Conservation (phyloP, 2,888 invertebrate genomes). For the Drosophila recens region DNA sequence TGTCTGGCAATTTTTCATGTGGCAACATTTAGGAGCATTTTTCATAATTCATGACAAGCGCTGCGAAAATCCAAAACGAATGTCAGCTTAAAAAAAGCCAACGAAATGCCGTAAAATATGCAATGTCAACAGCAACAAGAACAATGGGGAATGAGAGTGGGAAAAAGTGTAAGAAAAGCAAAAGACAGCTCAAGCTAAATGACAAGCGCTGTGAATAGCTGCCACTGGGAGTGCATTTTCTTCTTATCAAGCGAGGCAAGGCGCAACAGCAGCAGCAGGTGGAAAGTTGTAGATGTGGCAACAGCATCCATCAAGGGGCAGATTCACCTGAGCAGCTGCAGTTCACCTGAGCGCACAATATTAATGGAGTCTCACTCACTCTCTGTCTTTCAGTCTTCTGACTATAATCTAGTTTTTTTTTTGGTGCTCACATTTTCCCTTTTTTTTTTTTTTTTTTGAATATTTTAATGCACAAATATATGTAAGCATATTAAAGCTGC, state of each 20-base stretch:
- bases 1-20: conserved; percentile 35
- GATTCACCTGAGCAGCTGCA: conserved; percentile 13
- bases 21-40: conserved; percentile 47
- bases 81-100: conserved; percentile 55
- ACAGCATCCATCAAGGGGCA: conserved; percentile 53
- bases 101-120: conserved; percentile 52
- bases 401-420: conserved; percentile 51
- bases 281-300: conserved; percentile 35
- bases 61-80: conserved; percentile 48
- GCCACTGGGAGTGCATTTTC: conserved; percentile 66
- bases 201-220: conserved; percentile 54
- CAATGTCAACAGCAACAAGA: conserved; percentile 36
- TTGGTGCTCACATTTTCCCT: conserved; percentile 7
- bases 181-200: conserved; percentile 50
- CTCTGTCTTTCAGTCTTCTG: not conserved
- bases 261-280: conserved; percentile 31
- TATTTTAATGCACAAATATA: conserved; percentile 43
- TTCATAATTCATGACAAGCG: conserved; percentile 57
- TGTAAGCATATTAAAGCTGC: conserved; percentile 53
- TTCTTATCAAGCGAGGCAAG: conserved; percentile 49
- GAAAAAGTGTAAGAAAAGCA: conserved; percentile 20
- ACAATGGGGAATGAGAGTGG: not conserved
- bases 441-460: conserved; percentile 48
- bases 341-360: conserved; percentile 67
- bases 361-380: conserved; percentile 65